Evolutionary conservation across 2,797 vertebrate species (phyloP).

Genomic region (Sebastes matsubarae): DNA sequence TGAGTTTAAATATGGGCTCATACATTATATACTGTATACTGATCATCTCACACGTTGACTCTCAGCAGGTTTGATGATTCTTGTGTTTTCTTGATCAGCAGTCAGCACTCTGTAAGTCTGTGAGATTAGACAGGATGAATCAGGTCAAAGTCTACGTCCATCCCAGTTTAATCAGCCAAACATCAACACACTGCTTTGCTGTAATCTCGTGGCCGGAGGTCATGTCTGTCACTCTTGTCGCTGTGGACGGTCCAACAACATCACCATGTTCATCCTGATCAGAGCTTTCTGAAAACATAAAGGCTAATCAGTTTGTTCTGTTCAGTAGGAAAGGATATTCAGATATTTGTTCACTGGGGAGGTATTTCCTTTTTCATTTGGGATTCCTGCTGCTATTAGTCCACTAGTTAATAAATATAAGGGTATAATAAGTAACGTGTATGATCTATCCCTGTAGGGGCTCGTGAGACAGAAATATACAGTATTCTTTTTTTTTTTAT

Average conservation of each 20-base stretch:
- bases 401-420: too few relatives aligned
- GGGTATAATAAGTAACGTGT: too few relatives aligned
- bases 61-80: neutral
- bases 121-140: conserved; percentile 23
- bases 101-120: neutral
- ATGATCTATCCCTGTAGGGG: too few relatives aligned
- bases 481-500: neutral
- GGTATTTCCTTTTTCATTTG: too few relatives aligned
- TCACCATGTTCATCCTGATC: neutral
- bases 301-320: too few relatives aligned
- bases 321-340: too few relatives aligned
- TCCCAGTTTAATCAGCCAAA: neutral
- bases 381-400: too few relatives aligned
- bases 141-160: conserved; percentile 21
- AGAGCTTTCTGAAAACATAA: too few relatives aligned
- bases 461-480: too few relatives aligned
- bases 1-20: too few relatives aligned
- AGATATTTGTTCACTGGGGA: too few relatives aligned
- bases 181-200: neutral
- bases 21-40: too few relatives aligned
- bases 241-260: neutral
- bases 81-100: conserved; percentile 8
- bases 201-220: neutral
- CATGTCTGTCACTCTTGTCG: neutral
- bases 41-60: neutral